A percentile compares a stretch with the other conserved stretches of the same genome.
Evolutionary conservation across 2,797 vertebrate genomes (phyloP).

Genomic region (Enteromius trimaculatus): DNA sequence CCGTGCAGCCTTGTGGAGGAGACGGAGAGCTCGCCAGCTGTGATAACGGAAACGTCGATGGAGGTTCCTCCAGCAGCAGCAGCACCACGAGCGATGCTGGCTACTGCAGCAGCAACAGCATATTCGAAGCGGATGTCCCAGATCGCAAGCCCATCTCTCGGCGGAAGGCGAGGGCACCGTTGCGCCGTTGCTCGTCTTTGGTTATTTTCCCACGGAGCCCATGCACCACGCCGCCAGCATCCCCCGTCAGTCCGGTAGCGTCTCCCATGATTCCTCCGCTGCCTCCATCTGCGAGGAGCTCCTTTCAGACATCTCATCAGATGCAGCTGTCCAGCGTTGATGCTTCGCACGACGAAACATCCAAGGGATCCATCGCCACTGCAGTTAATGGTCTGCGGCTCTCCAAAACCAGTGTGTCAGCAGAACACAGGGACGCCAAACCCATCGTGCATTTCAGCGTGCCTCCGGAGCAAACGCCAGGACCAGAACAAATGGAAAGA

Average conservation of each 20-base stretch:
- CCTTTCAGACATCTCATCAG: conserved; percentile 81
- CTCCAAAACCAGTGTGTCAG: conserved; percentile 75
- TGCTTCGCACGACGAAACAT: conserved; percentile 69
- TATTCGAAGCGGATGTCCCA: conserved; percentile 82
- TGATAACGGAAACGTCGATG: conserved; percentile 68
- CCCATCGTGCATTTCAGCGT: conserved; percentile 81
- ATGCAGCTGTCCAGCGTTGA: conserved; percentile 79
- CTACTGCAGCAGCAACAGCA: conserved; percentile 80
- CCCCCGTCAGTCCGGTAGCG: conserved; percentile 80
- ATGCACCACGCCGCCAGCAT: conserved; percentile 87
- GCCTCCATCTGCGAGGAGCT: conserved; percentile 60
- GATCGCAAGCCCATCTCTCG: conserved; percentile 73
- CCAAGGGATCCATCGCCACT: conserved; percentile 81
- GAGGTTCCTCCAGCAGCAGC: conserved; percentile 71
- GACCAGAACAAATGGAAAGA: conserved; percentile 74
- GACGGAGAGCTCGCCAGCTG: conserved; percentile 67
- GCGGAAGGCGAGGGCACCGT: conserved; percentile 79
- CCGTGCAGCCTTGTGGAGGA: conserved; percentile 82
- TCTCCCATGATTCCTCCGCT: conserved; percentile 69
- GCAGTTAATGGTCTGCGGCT: conserved; percentile 81
- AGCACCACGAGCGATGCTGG: conserved; percentile 78
- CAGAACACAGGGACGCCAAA: conserved; percentile 80
- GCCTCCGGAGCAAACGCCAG: conserved; percentile 65
- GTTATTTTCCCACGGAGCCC: conserved; percentile 93
- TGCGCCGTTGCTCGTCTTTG: conserved; percentile 92